These are phyloP conservation scores for Nesidiocoris tenuis DNA, from an alignment of 2,888 invertebrate genomes.

Conservation along the genomic window DNA sequence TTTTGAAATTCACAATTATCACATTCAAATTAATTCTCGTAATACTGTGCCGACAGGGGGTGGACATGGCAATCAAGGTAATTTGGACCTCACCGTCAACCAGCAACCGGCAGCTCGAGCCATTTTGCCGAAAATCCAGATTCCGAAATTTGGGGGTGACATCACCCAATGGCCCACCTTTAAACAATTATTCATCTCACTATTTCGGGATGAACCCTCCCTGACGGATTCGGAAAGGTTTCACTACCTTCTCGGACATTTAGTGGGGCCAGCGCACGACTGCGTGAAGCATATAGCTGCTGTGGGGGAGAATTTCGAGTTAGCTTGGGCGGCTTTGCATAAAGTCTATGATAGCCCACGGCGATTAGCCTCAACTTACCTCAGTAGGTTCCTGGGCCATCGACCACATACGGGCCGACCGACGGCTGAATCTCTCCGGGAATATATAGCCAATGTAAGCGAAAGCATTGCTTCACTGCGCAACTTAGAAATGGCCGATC, in stretches of 20 bases:
- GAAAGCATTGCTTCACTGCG: conserved; percentile 5
- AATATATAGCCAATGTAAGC: neutral
- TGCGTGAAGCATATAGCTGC: conserved; percentile 3
- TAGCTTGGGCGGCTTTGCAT: neutral
- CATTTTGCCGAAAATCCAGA: conserved; percentile 4
- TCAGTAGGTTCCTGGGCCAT: neutral
- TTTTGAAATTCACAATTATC: neutral
- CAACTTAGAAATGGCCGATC: neutral
- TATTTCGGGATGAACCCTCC: neutral
- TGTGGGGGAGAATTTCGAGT: conserved; percentile 12
- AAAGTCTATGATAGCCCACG: neutral
- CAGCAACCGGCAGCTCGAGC: neutral
- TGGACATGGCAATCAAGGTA: no score
- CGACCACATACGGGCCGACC: neutral
- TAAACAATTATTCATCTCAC: no score
- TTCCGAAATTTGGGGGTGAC: neutral
- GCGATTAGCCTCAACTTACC: conserved; percentile 3
- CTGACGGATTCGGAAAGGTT: conserved; percentile 5
- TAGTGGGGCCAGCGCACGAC: conserved; percentile 7
- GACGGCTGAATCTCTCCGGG: neutral
- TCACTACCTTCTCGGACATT: conserved; percentile 7
- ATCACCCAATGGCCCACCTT: conserved; percentile 3
- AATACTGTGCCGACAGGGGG: no score
- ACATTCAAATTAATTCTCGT: neutral
- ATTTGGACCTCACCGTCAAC: no score